These are phyloP conservation scores for Habropoda laboriosa DNA, from an alignment of 1,140 invertebrate genomes.

Conservation along the genomic window DNA sequence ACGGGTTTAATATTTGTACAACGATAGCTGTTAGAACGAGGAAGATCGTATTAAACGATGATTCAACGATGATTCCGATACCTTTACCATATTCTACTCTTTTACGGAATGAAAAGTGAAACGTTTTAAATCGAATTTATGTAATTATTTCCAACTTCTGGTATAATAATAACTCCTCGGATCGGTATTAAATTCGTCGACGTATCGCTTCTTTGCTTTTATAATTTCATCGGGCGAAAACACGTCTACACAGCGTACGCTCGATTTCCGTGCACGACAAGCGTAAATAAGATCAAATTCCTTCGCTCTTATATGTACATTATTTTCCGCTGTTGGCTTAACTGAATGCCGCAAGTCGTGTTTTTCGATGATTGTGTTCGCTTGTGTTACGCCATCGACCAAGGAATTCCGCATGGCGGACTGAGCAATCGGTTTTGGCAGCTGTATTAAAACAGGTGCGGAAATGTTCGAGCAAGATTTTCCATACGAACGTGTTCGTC, in stretches of 20 bases:
- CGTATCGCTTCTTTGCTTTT: not conserved
- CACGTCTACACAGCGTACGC: not conserved
- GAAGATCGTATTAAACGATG: not conserved
- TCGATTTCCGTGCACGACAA: slow-evolving; percentile 7
- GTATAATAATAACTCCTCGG: too few species aligned
- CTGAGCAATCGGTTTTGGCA: slow-evolving; percentile 48
- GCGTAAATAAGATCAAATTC: slow-evolving; percentile 50
- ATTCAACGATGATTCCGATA: not conserved
- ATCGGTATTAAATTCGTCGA: not conserved
- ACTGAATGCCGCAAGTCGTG: slow-evolving; percentile 47
- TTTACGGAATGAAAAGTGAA: too few species aligned
- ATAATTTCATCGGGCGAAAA: not conserved
- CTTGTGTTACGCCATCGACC: slow-evolving; percentile 34
- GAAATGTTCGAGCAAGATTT: slow-evolving; percentile 43
- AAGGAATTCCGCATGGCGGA: slow-evolving; percentile 39
- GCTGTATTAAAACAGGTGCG: slow-evolving; percentile 59
- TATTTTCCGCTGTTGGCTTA: slow-evolving; percentile 40
- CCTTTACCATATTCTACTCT: too few species aligned
- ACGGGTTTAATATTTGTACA: not conserved
- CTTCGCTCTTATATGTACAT: not conserved
- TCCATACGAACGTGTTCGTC: too few species aligned
- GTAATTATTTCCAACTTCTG: too few species aligned
- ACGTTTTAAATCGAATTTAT: too few species aligned
- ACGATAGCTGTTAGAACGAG: not conserved
- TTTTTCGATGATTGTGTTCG: slow-evolving; percentile 47